Conservation (phyloP, 2,888 invertebrate species). For the Cephus sareptanus region DNA sequence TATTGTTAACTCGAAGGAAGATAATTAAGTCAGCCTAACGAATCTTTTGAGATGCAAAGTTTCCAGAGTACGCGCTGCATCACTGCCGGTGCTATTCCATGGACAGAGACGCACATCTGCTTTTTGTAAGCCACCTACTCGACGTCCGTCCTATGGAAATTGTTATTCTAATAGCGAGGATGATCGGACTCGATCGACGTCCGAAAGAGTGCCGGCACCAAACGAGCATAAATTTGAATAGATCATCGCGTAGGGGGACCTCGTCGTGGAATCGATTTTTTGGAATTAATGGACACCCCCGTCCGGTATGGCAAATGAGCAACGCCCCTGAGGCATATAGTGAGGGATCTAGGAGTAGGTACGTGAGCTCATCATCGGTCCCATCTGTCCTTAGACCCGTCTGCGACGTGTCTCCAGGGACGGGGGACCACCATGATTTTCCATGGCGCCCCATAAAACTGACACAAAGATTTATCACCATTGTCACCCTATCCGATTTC, state of each 20-base stretch:
- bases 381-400: conserved; percentile 51
- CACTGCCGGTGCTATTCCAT: conserved; percentile 6
- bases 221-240: conserved; percentile 56
- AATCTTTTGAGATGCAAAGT: conserved; percentile 6
- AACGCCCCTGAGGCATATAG: conserved; percentile 47
- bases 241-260: conserved; percentile 31
- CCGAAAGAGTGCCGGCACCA: conserved; percentile 13
- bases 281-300: conserved; percentile 54
- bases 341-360: conserved; percentile 21
- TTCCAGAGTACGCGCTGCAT: not conserved
- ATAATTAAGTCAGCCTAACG: not conserved
- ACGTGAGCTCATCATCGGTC: conserved; percentile 51
- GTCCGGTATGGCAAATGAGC: conserved; percentile 50
- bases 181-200: conserved; percentile 17
- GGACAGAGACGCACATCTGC: conserved; percentile 13
- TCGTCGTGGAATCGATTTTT: conserved; percentile 46
- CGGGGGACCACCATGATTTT: conserved; percentile 52
- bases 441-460: conserved; percentile 35
- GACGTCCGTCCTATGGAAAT: conserved; percentile 32
- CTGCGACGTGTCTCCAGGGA: conserved; percentile 32
- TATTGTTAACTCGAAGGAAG: not conserved
- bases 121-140: conserved; percentile 35
- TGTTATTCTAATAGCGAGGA: conserved; percentile 45
- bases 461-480: conserved; percentile 44
- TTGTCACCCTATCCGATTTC: conserved; percentile 37